Evolutionary conservation across 2,797 vertebrate species (phyloP), one percentile per base, ranked within the genome.

Genomic region (Cryptoprocta ferox): DNA sequence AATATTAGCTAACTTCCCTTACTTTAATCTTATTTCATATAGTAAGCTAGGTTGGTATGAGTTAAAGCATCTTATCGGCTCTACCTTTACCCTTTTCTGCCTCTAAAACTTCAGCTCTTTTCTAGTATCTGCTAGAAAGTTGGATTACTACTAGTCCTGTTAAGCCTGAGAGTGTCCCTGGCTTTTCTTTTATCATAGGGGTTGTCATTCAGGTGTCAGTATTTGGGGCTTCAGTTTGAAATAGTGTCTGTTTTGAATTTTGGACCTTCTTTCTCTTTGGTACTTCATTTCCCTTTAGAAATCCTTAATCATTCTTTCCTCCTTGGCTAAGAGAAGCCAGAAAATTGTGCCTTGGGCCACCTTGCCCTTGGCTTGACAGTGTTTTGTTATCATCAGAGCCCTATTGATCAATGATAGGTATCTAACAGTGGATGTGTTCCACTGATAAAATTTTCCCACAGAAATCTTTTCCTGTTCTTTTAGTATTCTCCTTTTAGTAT

Each of bases 191-290:
- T 70, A 1, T 89, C 24, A 16, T 53, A 28, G 10, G 18, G 39
- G 28, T 78, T 95, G 53, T 32, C 53, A 80, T 87, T 88, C 48
- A 12, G 45, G 19, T 66, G n/a, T 91, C 65, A 82, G n/a, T 9
- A 84, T 96, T 91, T 80, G 80, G 21, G n/a, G 13, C 78, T 88
- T 93, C 19, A 26, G 0, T 63, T 88, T 80, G 84, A 84, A 80
- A 68, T 87, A 56, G 21, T 12, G 28, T 48, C 26, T 92, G 71
- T 14, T 37, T 50, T 92, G 59, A 84, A 95, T 30, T 91, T 90
- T 91, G 71, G 65, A 59, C 35, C 32, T 85, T 87, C n/a, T 28
- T 16, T 76, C 12, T 10, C 42, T 93, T 76, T 81, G 30, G 28
- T 26, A 21, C 75, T 92, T 91, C 39, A 80, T 96, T 73, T 73